Evolutionary conservation across 2,797 vertebrate genomes (phyloP).

Genomic region (Micromesistius poutassou): DNA sequence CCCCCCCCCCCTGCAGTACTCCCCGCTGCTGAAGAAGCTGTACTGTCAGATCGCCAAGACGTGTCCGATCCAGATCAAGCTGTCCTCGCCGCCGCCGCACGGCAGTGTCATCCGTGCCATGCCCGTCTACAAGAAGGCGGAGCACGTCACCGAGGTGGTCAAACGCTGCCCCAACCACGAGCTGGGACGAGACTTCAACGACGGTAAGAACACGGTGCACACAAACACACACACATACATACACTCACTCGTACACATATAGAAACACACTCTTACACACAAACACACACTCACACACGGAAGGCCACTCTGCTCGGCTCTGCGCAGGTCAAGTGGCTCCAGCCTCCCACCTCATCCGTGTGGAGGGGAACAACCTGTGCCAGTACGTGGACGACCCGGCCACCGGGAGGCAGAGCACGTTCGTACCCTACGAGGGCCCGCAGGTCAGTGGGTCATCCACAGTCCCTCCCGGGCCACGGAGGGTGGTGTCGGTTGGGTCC

Average conservation of each 20-base stretch:
- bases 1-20: conserved; percentile 78
- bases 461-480: too few species aligned
- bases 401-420: conserved; percentile 92
- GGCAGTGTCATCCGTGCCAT: conserved; percentile 92
- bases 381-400: conserved; percentile 95
- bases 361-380: conserved; percentile 92
- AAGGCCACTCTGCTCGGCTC: neutral
- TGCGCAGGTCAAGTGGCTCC: conserved; percentile 87
- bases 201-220: conserved; percentile 72
- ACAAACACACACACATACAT: too few species aligned
- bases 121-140: conserved; percentile 97
- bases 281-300: neutral
- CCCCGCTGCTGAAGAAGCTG: conserved; percentile 94
- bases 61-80: conserved; percentile 96
- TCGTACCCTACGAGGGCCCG: conserved; percentile 91
- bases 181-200: conserved; percentile 92
- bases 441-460: conserved; percentile 77
- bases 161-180: conserved; percentile 98
- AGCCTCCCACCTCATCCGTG: conserved; percentile 92
- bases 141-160: conserved; percentile 96
- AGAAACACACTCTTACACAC: neutral
- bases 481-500: neutral
- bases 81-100: conserved; percentile 82
- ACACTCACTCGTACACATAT: neutral
- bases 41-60: conserved; percentile 99